These are phyloP conservation scores for Syritta pipiens DNA, from an alignment of 2,888 invertebrate genomes.

Conservation along the genomic window DNA sequence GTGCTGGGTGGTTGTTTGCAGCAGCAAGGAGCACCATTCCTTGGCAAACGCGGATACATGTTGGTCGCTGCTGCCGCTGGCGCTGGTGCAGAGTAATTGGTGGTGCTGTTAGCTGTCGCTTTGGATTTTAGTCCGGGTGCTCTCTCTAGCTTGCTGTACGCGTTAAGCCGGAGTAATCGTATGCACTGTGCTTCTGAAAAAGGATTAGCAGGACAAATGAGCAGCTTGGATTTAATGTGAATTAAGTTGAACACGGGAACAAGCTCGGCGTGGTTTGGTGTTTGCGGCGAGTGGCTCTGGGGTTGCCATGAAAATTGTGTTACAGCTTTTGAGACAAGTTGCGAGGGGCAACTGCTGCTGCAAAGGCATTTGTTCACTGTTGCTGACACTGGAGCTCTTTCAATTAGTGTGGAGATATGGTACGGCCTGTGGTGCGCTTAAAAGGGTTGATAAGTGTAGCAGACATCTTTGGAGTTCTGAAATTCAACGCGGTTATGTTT, in stretches of 20 bases:
- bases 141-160: neutral
- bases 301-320: too few relatives aligned
- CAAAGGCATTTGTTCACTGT: too few relatives aligned
- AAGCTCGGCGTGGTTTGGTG: too few relatives aligned
- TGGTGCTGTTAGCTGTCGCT: slow-evolving; percentile 1
- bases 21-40: slow-evolving; percentile 21
- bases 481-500: too few relatives aligned
- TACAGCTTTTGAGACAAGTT: too few relatives aligned
- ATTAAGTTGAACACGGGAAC: neutral
- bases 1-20: slow-evolving; percentile 1
- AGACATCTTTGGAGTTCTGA: too few relatives aligned
- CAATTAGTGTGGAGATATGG: too few relatives aligned
- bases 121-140: neutral
- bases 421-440: too few relatives aligned
- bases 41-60: neutral
- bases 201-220: slow-evolving; percentile 1
- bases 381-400: too few relatives aligned
- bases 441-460: too few relatives aligned
- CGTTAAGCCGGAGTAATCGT: slow-evolving; percentile 20
- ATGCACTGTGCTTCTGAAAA: slow-evolving; percentile 1
- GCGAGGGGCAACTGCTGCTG: too few relatives aligned
- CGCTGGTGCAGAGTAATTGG: slow-evolving; percentile 33
- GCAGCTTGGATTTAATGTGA: neutral
- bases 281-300: too few relatives aligned
- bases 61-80: slow-evolving; percentile 1